phyloP scores from a whole-genome alignment of 2,113 vertebrate species.

The Sander vitreus region DNA sequence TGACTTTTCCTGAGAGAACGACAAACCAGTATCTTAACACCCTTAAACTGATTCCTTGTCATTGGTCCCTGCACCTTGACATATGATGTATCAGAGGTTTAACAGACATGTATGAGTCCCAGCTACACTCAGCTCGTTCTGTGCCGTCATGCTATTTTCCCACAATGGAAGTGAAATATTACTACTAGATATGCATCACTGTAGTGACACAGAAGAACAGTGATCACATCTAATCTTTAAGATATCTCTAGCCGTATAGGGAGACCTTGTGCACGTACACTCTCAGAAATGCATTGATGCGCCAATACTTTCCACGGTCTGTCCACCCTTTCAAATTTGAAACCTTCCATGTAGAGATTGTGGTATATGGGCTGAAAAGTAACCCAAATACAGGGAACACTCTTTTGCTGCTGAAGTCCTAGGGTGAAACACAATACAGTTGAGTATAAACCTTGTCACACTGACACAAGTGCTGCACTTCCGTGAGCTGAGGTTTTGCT shows the following conservation, averaged over 20 bases:
- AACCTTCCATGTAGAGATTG: background rate
- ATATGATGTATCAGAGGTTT: background rate
- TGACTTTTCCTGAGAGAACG: background rate
- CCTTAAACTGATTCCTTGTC: background rate
- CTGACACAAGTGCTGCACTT: background rate
- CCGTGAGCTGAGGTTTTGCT: background rate
- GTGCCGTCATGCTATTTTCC: background rate
- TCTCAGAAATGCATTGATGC: background rate
- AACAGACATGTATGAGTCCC: background rate
- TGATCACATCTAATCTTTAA: slow-evolving; percentile 10
- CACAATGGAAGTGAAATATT: background rate
- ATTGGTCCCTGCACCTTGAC: background rate
- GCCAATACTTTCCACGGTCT: background rate
- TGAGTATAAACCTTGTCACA: background rate
- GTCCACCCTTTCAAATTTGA: background rate
- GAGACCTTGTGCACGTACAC: background rate
- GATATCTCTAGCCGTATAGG: background rate
- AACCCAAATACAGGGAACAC: background rate
- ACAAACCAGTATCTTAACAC: slow-evolving; percentile 7
- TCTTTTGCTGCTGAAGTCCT: background rate
- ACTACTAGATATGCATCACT: slow-evolving; percentile 1
- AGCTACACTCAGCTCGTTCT: background rate
- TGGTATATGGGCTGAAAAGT: background rate
- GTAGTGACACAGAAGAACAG: background rate
- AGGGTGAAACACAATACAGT: slow-evolving; percentile 5